Base-by-base conservation (phyloP, 2,888 invertebrate species). In the Autographa gamma region DNA sequence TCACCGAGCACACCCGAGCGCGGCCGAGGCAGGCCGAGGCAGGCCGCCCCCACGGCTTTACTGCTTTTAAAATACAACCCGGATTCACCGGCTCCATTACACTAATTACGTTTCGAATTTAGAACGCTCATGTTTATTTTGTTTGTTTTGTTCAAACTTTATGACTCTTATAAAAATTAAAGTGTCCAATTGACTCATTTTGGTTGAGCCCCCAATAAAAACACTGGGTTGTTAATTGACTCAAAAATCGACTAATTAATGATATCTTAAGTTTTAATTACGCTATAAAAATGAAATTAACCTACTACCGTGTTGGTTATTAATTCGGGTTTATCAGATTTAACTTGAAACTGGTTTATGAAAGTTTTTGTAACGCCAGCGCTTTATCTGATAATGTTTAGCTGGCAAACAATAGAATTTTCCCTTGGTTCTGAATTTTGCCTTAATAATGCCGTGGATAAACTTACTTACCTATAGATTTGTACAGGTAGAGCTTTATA, bases 71-170 rank as follows among this genome's bases (percentile, higher is more conserved):
- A 87, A 87, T 86, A 82, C 86, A 87, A 78, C 83, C 85, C 82
- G 82, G 86, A 88, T 89, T 88, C 87, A 90, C 84, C 85, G 85
- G 83, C 82, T 89, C 89, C 92, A 93, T 93, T 93, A 92, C 87
- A 85, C 90, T 93, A 91, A 94, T 94, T 93, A 92, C 85, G 83
- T 86, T 88, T 86, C 85, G 81, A 90, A 88, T 88, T 87, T 86
- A 85, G 85, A 86, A 85, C 85, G 82, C 84, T 85, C 84, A 85
- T 86, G 84, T 89, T 87, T 87, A 85, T 86, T 85, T 87, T 80
- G 83, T 82, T 81, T 80, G 85, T 85, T 84, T 80, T 79, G 81
- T 82, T 72, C 60, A 60, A 79, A 82, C 75, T 89, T 87, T 87
- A 88, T 84, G 76, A 72, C 84, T 74, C 81, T 83, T 80, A 85